These are phyloP conservation scores for Ictidomys tridecemlineatus DNA, from an alignment of 2,113 vertebrate species.

Conservation along the genomic window DNA sequence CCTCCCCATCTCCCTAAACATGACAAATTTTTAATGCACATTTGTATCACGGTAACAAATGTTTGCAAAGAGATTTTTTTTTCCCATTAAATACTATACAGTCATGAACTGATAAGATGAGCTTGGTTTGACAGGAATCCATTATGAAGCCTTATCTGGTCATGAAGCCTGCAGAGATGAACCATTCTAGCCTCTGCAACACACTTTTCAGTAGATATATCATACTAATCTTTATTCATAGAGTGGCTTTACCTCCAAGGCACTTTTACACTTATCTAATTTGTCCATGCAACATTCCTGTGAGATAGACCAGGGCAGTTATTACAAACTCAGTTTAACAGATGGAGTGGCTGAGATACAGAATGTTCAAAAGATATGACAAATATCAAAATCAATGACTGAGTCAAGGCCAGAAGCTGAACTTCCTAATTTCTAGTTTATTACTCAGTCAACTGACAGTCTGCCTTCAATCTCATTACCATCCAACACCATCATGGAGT, in stretches of 20 bases:
- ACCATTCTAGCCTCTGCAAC: not conserved
- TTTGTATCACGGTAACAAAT: conserved; percentile 39
- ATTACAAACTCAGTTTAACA: conserved; percentile 39
- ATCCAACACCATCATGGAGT: not conserved
- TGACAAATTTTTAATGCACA: not conserved
- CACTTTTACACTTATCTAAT: conserved; percentile 72
- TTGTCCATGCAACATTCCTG: conserved; percentile 62
- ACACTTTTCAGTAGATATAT: conserved; percentile 1
- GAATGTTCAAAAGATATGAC: conserved; percentile 50
- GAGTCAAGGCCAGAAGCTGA: not conserved
- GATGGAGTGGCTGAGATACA: conserved; percentile 35
- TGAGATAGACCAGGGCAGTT: conserved; percentile 73
- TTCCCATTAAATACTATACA: conserved; percentile 22
- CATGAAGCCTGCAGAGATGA: conserved; percentile 44
- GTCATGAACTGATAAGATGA: not conserved
- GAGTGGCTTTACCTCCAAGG: conserved; percentile 72
- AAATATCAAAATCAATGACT: conserved; percentile 5
- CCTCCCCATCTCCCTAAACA: not conserved
- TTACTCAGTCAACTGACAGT: not conserved
- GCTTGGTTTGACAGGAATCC: conserved; percentile 68
- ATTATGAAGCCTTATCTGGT: conserved; percentile 12
- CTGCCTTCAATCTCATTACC: not conserved
- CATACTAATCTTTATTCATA: conserved; percentile 50
- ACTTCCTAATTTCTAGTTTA: not conserved
- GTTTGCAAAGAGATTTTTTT: conserved; percentile 40